Percentiles rank a stretch among this genome's conserved stretches.
Evolutionary conservation across 2,888 invertebrate genomes (phyloP).

Genomic region (Arctia plantaginis): DNA sequence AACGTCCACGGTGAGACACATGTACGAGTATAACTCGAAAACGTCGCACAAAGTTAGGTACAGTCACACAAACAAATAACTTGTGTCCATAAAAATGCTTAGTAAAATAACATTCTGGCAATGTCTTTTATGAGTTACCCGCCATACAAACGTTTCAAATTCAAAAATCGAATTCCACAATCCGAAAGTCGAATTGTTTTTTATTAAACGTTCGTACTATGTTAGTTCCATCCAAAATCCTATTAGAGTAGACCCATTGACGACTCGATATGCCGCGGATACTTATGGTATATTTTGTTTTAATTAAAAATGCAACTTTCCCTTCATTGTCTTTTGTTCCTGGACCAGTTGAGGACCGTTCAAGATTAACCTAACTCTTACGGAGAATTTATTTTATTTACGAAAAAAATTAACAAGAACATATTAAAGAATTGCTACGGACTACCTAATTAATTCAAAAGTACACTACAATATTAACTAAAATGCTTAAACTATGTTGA

Average conservation of each 20-base stretch:
- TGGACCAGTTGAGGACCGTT: constrained; percentile 76
- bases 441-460: constrained; percentile 83
- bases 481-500: constrained; percentile 84
- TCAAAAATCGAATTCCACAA: constrained; percentile 55
- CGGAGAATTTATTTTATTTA: constrained; percentile 78
- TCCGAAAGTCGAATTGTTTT: constrained; percentile 54
- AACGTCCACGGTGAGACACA: constrained; percentile 37
- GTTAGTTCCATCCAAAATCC: constrained; percentile 32
- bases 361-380: constrained; percentile 81
- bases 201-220: constrained; percentile 44
- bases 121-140: constrained; percentile 72
- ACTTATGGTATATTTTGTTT: constrained; percentile 59
- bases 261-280: constrained; percentile 53
- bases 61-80: constrained; percentile 77
- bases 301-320: constrained; percentile 80
- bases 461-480: constrained; percentile 83
- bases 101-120: constrained; percentile 73
- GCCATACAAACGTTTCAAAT: constrained; percentile 57
- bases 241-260: constrained; percentile 43
- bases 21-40: constrained; percentile 56
- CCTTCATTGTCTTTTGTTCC: constrained; percentile 85
- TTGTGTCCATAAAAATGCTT: constrained; percentile 73
- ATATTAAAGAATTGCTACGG: constrained; percentile 83
- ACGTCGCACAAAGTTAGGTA: constrained; percentile 65
- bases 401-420: constrained; percentile 83